Base-by-base conservation (phyloP, 1,140 invertebrate species). In the Phthorimaea operculella region DNA sequence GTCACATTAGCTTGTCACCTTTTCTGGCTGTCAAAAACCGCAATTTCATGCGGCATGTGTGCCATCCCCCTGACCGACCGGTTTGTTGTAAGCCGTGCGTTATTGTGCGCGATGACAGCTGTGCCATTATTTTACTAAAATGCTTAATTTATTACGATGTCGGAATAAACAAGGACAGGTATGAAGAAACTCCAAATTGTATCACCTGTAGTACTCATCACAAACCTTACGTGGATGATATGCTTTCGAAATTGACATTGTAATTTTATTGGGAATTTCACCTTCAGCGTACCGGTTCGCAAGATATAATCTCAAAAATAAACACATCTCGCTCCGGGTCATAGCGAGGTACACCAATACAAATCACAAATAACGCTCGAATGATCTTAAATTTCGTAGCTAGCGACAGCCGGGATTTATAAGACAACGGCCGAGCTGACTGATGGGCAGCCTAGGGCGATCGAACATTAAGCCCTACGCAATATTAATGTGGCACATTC, bases 401-500 rank as follows among this genome's bases (percentile, higher is more conserved):
- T 9, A 15, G 44, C 44, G 16, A 47, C 44, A 47, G 44, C 7
- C 14, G 21, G 15, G 28, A 68, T 76, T 73, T 70, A 73, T 69
- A 75, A 71, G 66, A 64, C 68, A 70, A 68, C 64, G 63, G 55
- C 62, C 54, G 66, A 68, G 62, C 66, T 76, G 77, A 81, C 71
- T 69, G 68, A 83, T 79, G 72, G 64, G 59, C 55, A 56, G 72
- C 79, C 79, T 72, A 76, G 71, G 75, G 79, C 79, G 77, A 74
- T 79, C 64, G 63, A 68, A 70, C 74, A 80, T 83, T 79, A 76
- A 71, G 72, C 71, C 67, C 76, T 75, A 74, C 74, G 68, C 73
- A 71, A 82, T 81, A 84, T 82, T 84, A 84, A 82, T 82, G 74
- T 77, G 71, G 59, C 72, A 73, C 70, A 83, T 82, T 84, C 78